Evolutionary conservation across 1,140 invertebrate genomes (phyloP).

Genomic region (Macrobrachium rosenbergii): DNA sequence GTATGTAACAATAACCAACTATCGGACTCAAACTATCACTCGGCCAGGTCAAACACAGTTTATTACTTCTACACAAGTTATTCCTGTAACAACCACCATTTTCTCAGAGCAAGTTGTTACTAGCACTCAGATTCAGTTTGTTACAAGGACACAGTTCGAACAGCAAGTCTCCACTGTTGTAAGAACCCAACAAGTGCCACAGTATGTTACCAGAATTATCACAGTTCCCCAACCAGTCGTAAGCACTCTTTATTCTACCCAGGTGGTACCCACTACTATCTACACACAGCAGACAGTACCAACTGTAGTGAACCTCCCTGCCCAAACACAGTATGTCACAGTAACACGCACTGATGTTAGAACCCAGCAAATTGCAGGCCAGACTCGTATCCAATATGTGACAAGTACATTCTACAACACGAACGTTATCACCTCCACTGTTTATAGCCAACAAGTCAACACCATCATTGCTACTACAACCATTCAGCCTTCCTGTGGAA

Average conservation of each 20-base stretch:
- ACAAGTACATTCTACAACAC: constrained; percentile 52
- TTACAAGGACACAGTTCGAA: constrained; percentile 41
- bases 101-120: constrained; percentile 45
- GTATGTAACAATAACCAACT: constrained; percentile 28
- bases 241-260: constrained; percentile 35
- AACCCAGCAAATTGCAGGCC: constrained; percentile 48
- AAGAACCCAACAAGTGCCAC: constrained; percentile 57
- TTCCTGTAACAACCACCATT: constrained; percentile 52
- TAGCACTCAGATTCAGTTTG: constrained; percentile 56
- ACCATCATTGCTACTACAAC: constrained; percentile 49
- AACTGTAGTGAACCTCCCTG: constrained; percentile 33
- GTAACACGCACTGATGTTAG: constrained; percentile 28
- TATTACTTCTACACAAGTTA: constrained; percentile 49
- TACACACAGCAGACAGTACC: constrained; percentile 38
- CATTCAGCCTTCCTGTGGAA: constrained; percentile 29
- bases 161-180: constrained; percentile 35
- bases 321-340: constrained; percentile 50
- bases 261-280: constrained; percentile 55
- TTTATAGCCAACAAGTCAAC: constrained; percentile 47
- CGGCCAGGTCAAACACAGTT: constrained; percentile 48
- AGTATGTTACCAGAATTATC: constrained; percentile 45
- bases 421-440: constrained; percentile 52
- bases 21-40: constrained; percentile 6
- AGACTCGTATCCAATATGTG: constrained; percentile 50
- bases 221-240: constrained; percentile 46